phyloP scores from a whole-genome alignment of 2,797 vertebrate genomes.

The Dermochelys coriacea region DNA sequence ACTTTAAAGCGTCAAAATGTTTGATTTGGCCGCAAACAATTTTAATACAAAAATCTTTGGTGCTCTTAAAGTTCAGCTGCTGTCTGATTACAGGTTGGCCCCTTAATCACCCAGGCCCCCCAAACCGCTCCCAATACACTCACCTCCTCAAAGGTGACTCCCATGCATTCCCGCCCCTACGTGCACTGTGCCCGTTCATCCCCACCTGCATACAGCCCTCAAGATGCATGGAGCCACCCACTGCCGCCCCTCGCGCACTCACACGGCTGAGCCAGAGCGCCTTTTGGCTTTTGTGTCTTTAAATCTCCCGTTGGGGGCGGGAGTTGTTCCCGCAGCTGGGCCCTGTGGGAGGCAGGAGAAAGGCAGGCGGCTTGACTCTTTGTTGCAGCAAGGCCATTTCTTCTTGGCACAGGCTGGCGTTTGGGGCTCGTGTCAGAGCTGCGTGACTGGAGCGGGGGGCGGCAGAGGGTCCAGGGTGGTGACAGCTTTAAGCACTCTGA shows the following conservation, averaged over 20 bases:
- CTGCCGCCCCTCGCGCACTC: not conserved
- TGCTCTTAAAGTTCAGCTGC: not conserved
- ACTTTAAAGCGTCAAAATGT: not conserved
- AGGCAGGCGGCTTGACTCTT: not conserved
- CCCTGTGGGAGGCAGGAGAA: not conserved
- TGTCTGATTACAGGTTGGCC: not conserved
- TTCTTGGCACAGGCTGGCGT: not conserved
- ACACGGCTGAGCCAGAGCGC: not conserved
- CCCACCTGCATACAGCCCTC: not conserved
- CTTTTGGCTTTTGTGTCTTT: not conserved
- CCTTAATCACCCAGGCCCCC: not conserved
- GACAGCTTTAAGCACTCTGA: not conserved
- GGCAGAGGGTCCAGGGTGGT: accelerated
- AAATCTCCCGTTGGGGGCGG: not conserved
- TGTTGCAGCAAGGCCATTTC: not conserved
- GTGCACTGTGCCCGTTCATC: no score
- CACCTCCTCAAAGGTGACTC: not conserved
- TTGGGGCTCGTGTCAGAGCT: not conserved
- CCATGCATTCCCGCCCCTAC: not conserved
- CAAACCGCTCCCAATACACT: not conserved
- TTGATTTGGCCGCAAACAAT: not conserved
- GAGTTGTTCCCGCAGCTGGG: not conserved
- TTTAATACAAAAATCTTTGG: not conserved
- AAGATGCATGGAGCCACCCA: not conserved
- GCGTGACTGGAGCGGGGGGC: not conserved